Percentiles rank a stretch among this genome's conserved stretches.
Evolutionary conservation across 2,797 vertebrate genomes (phyloP).

Genomic region (Semotilus atromaculatus): DNA sequence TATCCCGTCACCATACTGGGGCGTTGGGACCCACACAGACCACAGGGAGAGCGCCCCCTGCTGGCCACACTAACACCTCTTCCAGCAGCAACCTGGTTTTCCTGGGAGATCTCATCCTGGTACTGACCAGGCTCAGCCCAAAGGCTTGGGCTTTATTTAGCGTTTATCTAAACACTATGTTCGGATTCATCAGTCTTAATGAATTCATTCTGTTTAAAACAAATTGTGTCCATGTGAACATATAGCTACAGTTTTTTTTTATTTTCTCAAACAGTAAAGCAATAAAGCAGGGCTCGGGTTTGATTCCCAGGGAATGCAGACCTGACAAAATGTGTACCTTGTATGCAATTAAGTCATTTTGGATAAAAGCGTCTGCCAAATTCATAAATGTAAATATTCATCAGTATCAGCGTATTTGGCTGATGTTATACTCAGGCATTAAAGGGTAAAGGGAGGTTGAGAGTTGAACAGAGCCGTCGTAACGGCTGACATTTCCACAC

Average conservation of each 20-base stretch:
- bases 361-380: neutral
- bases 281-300: neutral
- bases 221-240: neutral
- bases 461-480: neutral
- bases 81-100: no score
- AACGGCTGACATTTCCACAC: conserved; percentile 47
- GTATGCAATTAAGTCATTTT: neutral
- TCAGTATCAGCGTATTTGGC: neutral
- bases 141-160: neutral
- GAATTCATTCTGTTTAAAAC: neutral
- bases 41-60: no score
- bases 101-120: no score
- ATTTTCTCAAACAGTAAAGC: neutral
- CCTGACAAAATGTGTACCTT: neutral
- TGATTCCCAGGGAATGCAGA: neutral
- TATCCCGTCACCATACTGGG: no score
- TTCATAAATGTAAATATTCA: neutral
- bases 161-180: neutral
- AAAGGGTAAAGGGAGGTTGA: conserved; percentile 19
- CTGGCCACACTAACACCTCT: no score
- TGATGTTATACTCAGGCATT: neutral
- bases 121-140: no score
- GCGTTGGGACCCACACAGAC: no score
- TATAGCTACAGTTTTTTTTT: neutral
- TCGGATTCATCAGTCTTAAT: neutral